Conservation (phyloP, 2,113 vertebrate genomes). For the Astur gentilis region DNA sequence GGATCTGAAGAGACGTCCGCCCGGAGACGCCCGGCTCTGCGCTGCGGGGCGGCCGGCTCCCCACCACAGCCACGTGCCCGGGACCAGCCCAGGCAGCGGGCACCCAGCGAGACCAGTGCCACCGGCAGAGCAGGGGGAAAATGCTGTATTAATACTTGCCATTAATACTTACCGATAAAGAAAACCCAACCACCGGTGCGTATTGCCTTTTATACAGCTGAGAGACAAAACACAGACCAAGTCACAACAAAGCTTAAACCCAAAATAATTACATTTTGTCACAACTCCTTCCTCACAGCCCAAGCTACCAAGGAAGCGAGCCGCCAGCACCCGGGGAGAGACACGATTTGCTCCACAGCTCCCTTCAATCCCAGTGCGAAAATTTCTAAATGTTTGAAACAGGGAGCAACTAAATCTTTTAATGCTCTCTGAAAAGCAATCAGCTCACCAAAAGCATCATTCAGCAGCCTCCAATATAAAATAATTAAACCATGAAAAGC, state of each 20-base stretch:
- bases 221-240: conserved; percentile 19
- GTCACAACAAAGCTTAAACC: conserved; percentile 43
- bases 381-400: conserved; percentile 72
- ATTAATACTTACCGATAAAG: neutral
- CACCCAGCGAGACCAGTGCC: neutral
- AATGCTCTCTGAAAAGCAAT: conserved; percentile 77
- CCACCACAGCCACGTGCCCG: fast-evolving
- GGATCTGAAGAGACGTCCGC: neutral
- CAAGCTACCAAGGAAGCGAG: conserved; percentile 69
- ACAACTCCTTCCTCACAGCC: conserved; percentile 76
- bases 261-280: conserved; percentile 71
- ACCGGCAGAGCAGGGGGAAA: neutral
- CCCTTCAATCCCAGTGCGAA: conserved; percentile 69
- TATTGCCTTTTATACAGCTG: neutral
- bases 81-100: neutral
- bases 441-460: conserved; percentile 70
- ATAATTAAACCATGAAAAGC: conserved; percentile 59
- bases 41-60: fast-evolving
- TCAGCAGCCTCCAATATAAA: conserved; percentile 70
- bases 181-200: neutral
- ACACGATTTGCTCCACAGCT: conserved; percentile 68
- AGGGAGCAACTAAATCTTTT: conserved; percentile 73
- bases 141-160: neutral
- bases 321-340: conserved; percentile 54
- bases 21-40: fast-evolving